These are phyloP conservation scores for Lacanobia oleracea DNA, from an alignment of 2,888 invertebrate genomes.

Conservation along the genomic window DNA sequence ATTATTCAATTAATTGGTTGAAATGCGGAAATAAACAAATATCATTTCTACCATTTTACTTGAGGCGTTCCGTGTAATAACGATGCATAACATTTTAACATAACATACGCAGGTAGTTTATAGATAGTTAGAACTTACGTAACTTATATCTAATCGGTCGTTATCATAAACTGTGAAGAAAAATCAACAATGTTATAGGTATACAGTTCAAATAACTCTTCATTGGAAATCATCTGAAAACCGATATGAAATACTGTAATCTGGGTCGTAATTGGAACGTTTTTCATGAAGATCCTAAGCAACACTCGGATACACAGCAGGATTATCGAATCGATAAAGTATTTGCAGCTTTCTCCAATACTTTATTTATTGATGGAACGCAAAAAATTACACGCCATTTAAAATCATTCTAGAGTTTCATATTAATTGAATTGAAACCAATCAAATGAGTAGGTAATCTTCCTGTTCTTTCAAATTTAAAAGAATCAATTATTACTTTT, in stretches of 20 bases:
- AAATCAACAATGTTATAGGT: constrained; percentile 44
- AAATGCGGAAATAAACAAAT: constrained; percentile 42
- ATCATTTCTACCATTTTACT: constrained; percentile 21
- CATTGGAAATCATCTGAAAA: constrained; percentile 18
- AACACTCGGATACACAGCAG: constrained; percentile 11
- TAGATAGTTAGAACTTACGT: constrained; percentile 39
- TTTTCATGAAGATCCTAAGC: constrained; percentile 17
- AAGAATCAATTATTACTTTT: background rate
- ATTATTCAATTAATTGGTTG: constrained; percentile 7
- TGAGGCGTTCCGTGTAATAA: constrained; percentile 16
- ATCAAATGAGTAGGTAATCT: constrained; percentile 8
- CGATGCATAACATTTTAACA: constrained; percentile 39
- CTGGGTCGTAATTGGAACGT: constrained; percentile 14
- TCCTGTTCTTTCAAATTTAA: constrained; percentile 7
- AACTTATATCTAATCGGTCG: constrained; percentile 54
- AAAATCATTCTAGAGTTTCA: constrained; percentile 1
- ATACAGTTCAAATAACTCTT: constrained; percentile 33
- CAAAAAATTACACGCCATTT: constrained; percentile 12
- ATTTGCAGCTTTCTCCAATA: constrained; percentile 24
- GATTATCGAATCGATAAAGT: constrained; percentile 30
- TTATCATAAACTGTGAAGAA: constrained; percentile 50
- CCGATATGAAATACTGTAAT: constrained; percentile 21
- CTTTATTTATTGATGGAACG: constrained; percentile 6
- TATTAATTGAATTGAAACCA: constrained; percentile 16
- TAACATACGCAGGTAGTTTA: constrained; percentile 35